Percentiles rank a stretch among this genome's conserved stretches.
Conservation (phyloP, 2,888 invertebrate genomes). For the Aromia moschata region DNA sequence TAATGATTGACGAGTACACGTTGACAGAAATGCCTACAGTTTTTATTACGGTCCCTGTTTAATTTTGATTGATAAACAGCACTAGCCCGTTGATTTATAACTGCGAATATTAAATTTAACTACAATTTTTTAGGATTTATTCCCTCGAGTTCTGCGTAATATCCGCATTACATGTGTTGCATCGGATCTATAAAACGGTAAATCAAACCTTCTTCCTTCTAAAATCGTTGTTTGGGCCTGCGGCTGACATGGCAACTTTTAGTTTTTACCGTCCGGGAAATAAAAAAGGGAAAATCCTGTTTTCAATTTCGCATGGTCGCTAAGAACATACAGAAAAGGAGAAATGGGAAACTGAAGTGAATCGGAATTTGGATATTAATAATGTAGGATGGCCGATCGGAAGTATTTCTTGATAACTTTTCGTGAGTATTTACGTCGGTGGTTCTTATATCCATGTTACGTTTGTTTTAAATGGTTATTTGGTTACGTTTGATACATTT, state of each 20-base stretch:
- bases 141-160: neutral
- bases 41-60: neutral
- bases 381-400: too few species aligned
- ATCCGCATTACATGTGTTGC: constrained; percentile 13
- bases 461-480: too few species aligned
- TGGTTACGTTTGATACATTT: too few species aligned
- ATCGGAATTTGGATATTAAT: too few species aligned
- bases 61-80: constrained; percentile 9
- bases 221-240: constrained; percentile 7
- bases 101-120: constrained; percentile 9
- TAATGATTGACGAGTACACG: constrained; percentile 7
- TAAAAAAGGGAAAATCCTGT: neutral
- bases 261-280: neutral
- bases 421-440: too few species aligned
- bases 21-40: neutral
- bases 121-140: constrained; percentile 9
- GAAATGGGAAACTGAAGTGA: too few species aligned
- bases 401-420: too few species aligned
- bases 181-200: neutral
- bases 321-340: too few species aligned
- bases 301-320: neutral
- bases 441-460: too few species aligned
- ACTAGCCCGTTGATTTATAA: constrained; percentile 7
- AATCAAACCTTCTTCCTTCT: constrained; percentile 6
- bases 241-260: constrained; percentile 10